phyloP scores from a whole-genome alignment of 1,140 invertebrate genomes.

The Manduca sexta region DNA sequence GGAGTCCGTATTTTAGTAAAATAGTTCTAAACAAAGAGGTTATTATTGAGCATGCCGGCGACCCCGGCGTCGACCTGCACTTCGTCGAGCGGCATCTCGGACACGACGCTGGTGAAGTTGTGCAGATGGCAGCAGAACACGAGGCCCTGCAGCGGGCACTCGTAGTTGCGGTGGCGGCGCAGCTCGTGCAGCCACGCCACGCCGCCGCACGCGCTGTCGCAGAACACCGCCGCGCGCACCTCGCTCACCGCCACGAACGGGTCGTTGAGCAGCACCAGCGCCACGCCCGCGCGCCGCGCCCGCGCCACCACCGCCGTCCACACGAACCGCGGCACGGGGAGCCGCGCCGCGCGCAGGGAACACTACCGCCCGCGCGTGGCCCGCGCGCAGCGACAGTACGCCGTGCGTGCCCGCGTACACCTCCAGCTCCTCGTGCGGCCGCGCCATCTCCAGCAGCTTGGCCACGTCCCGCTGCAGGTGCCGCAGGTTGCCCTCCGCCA shows the following conservation, averaged over 20 bases:
- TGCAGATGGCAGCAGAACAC: constrained; percentile 58
- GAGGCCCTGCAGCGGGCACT: constrained; percentile 49
- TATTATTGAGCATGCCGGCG: constrained; percentile 34
- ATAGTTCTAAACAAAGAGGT: neutral
- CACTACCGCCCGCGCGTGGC: constrained; percentile 15
- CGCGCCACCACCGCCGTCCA: constrained; percentile 49
- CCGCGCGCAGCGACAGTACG: constrained; percentile 29
- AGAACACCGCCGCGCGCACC: constrained; percentile 55
- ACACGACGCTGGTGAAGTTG: constrained; percentile 33
- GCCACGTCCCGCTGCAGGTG: constrained; percentile 52
- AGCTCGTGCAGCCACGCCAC: constrained; percentile 50
- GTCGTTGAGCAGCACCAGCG: constrained; percentile 54
- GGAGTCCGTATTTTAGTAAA: no score
- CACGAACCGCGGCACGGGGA: constrained; percentile 55
- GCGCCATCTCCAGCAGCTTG: constrained; percentile 22
- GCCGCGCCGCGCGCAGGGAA: constrained; percentile 33
- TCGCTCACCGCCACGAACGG: constrained; percentile 66
- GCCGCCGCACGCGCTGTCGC: constrained; percentile 55
- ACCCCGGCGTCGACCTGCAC: constrained; percentile 32
- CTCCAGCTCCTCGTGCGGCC: constrained; percentile 25
- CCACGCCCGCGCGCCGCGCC: constrained; percentile 26
- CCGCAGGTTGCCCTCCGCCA: constrained; percentile 51
- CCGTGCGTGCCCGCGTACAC: constrained; percentile 55
- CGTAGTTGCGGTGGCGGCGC: constrained; percentile 44
- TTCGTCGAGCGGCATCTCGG: constrained; percentile 32